Conservation (phyloP, 2,888 invertebrate genomes). For the Molanna angustata region DNA sequence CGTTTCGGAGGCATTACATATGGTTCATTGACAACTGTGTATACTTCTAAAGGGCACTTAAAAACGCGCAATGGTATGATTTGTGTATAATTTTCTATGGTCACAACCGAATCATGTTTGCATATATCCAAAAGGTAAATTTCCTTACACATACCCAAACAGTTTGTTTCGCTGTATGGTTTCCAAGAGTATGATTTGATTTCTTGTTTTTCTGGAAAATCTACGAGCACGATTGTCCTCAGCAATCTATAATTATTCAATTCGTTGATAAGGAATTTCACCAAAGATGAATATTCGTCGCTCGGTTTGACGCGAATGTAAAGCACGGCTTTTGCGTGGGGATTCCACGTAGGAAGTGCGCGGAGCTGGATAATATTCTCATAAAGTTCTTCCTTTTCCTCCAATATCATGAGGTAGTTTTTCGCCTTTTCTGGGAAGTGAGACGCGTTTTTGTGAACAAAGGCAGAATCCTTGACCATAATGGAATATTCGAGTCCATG, state of each 20-base stretch:
- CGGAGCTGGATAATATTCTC: constrained; percentile 50
- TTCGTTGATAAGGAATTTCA: constrained; percentile 47
- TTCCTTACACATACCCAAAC: constrained; percentile 45
- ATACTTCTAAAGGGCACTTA: constrained; percentile 48
- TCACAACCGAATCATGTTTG: constrained; percentile 39
- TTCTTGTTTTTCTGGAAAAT: constrained; percentile 40
- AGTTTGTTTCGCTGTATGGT: constrained; percentile 48
- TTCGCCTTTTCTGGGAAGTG: constrained; percentile 56
- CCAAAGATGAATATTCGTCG: constrained; percentile 39
- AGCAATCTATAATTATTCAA: constrained; percentile 45
- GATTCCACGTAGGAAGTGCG: constrained; percentile 54
- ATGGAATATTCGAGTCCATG: constrained; percentile 50
- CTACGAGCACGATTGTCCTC: constrained; percentile 47
- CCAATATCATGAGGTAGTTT: constrained; percentile 55
- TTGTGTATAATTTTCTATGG: constrained; percentile 41
- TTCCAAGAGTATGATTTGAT: constrained; percentile 49
- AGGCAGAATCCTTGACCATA: constrained; percentile 54
- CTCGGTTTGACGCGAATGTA: constrained; percentile 43
- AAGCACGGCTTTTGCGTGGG: constrained; percentile 43
- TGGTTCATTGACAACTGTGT: constrained; percentile 49
- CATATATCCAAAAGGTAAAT: constrained; percentile 49
- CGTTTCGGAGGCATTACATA: constrained; percentile 48
- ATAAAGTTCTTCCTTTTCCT: constrained; percentile 48
- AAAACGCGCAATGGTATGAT: constrained; percentile 48
- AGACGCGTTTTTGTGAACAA: constrained; percentile 51